Percentiles rank a stretch among this genome's conserved stretches.
phyloP scores from a whole-genome alignment of 1,140 invertebrate species.

The Eubasilissa regina region DNA sequence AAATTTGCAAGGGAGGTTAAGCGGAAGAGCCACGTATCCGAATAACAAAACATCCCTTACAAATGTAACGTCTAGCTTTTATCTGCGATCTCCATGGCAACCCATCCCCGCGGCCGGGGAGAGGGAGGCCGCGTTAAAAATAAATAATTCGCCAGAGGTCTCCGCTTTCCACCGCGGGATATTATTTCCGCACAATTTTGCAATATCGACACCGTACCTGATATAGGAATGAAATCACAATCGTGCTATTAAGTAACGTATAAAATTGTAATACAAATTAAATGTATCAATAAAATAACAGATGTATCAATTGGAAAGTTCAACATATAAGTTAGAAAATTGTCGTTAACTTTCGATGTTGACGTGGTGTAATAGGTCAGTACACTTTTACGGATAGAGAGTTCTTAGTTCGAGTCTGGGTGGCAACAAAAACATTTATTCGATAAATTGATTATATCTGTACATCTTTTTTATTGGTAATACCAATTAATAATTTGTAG shows the following conservation, averaged over 20 bases:
- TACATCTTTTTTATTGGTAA: too few species aligned
- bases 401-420: too few species aligned
- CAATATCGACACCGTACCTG: neutral
- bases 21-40: neutral
- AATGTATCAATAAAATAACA: too few species aligned
- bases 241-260: neutral
- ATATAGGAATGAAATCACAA: neutral
- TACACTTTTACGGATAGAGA: too few species aligned
- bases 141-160: constrained; percentile 36
- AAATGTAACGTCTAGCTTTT: constrained; percentile 13
- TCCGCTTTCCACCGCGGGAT: neutral
- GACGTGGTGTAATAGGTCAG: too few species aligned
- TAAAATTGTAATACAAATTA: too few species aligned
- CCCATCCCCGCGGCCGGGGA: neutral
- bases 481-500: too few species aligned
- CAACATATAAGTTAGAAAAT: too few species aligned
- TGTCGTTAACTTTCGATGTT: too few species aligned
- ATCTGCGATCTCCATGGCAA: constrained; percentile 16
- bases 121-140: constrained; percentile 6
- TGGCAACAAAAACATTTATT: too few species aligned
- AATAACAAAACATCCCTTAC: constrained; percentile 18
- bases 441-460: too few species aligned
- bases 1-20: constrained; percentile 8
- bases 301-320: too few species aligned
- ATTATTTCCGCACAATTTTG: constrained; percentile 7